Evolutionary conservation across 2,797 vertebrate genomes (phyloP).

Genomic region (Mus spretus): DNA sequence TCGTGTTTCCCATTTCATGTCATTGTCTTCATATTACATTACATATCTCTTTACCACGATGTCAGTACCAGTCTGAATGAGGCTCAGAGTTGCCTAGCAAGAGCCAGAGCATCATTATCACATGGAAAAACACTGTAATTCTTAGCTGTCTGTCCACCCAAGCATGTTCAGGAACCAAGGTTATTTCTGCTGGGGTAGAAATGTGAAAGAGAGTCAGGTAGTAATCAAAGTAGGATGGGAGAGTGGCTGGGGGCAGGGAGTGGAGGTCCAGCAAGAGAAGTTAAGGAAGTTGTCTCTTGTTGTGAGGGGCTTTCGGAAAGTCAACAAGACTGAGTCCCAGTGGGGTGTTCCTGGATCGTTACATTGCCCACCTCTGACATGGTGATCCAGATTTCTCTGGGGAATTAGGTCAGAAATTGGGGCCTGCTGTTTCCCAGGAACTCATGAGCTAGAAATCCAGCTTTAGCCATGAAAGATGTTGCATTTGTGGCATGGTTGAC

Average conservation of each 20-base stretch:
- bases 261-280: background rate
- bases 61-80: background rate
- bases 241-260: background rate
- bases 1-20: background rate
- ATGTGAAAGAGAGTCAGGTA: background rate
- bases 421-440: background rate
- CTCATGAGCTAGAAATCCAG: background rate
- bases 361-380: background rate
- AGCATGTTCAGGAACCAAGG: background rate
- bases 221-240: background rate
- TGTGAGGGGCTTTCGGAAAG: background rate
- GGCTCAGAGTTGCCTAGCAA: background rate
- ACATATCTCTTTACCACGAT: background rate
- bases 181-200: background rate
- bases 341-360: background rate
- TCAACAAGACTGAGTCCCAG: background rate
- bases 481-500: background rate
- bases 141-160: background rate
- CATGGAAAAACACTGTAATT: background rate
- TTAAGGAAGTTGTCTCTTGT: background rate
- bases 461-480: background rate
- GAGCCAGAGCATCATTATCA: background rate
- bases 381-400: background rate
- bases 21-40: background rate
- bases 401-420: background rate